Conservation (phyloP, 2,888 invertebrate genomes). For the Blastobasis lacticolella region DNA sequence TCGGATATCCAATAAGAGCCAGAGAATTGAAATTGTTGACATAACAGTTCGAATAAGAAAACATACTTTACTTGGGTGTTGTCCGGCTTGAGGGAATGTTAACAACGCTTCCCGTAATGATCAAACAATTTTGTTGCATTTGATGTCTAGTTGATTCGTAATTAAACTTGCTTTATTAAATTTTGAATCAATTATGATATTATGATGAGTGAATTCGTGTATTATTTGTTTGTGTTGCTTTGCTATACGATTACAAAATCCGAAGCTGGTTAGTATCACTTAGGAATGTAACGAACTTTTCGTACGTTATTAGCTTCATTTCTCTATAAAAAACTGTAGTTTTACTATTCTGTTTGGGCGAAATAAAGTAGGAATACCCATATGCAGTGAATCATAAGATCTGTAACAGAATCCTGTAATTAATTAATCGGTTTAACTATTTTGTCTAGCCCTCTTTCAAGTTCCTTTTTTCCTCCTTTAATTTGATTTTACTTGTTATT, state of each 20-base stretch:
- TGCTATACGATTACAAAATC: conserved; percentile 48
- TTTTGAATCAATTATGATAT: conserved; percentile 51
- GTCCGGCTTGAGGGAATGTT: conserved; percentile 46
- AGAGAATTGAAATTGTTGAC: conserved; percentile 1
- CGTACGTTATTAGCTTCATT: too few relatives aligned
- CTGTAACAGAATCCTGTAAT: too few relatives aligned
- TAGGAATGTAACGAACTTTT: conserved; percentile 7
- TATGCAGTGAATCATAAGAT: too few relatives aligned
- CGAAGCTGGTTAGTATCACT: conserved; percentile 48
- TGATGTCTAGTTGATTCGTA: conserved; percentile 35
- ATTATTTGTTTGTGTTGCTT: conserved; percentile 62
- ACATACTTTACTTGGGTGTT: conserved; percentile 49
- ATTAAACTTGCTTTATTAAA: conserved; percentile 18
- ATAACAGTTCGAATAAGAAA: conserved; percentile 12
- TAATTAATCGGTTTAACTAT: too few relatives aligned
- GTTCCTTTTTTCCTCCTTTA: background rate
- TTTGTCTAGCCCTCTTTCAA: too few relatives aligned
- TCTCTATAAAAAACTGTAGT: too few relatives aligned
- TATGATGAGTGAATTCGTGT: conserved; percentile 61
- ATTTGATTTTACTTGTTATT: background rate
- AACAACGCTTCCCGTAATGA: conserved; percentile 61
- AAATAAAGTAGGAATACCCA: too few relatives aligned
- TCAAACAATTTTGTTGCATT: conserved; percentile 54
- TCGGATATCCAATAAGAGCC: conserved; percentile 3
- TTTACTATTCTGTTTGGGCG: too few relatives aligned